Base-by-base conservation (phyloP, 1,140 invertebrate genomes). In the Stegodyphus mimosarum region DNA sequence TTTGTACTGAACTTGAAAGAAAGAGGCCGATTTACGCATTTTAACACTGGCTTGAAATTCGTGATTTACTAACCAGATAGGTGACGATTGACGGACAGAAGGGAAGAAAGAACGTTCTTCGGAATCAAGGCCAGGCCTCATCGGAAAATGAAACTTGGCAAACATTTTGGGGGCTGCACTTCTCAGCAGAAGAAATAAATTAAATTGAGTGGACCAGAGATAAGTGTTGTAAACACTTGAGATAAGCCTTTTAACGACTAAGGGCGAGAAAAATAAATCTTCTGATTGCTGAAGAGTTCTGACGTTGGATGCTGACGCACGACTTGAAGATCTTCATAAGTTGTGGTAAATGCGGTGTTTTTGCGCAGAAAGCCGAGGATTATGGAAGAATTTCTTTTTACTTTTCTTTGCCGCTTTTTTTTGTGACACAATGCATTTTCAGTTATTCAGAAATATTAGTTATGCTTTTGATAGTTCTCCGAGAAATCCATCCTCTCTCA, bases 221-320 rank as follows among this genome's bases (percentile, higher is more conserved):
- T 83, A 83, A 83, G 80, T 83, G 80, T 48, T 48, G 71, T 83
- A 83, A 83, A 83, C 80, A 83, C 80, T 83, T 52, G 7, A 83
- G 80, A 83, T 83, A 74, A 83, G 60, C 33, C 33, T 33, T 33
- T 33, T 33, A 33, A 33, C 33, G 33, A 33, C 1, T 33, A 33
- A 33, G 33, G 66, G 80, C 33, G 9, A 74, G 55, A 74, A 74
- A 83, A 74, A 83, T 72, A 49, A 70, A 53, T 72, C 72, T 72
- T 71, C 18, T 7, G 53, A 77, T 13, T 67, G 10, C 77, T 64
- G 50, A 83, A 83, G 80, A 83, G 80, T 53, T 48, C 52, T 83
- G 80, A 83, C 80, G 79, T 74, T 53, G 18, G 17, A 52, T n/a
- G 70, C 74, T 83, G 80, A 74, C 80, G 71, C 48, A 74, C 60